phyloP scores from a whole-genome alignment of 1,140 invertebrate species.

The Pteromalus puparum region DNA sequence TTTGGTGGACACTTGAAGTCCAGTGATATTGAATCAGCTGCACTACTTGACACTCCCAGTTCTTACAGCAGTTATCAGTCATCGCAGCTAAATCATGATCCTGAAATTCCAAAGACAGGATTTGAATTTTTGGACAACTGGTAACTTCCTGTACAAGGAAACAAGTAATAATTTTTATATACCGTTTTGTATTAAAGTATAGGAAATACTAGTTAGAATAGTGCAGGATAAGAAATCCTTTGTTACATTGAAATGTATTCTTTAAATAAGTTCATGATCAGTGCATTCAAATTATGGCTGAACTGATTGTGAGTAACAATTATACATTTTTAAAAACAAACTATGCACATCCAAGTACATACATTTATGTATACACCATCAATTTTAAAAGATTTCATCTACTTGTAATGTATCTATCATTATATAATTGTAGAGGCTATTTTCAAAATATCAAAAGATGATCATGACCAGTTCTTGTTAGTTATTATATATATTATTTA shows the following conservation, averaged over 20 bases:
- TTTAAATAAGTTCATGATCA: not conserved
- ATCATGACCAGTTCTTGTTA: conserved; percentile 18
- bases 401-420: not conserved
- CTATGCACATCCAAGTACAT: not conserved
- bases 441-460: conserved; percentile 5
- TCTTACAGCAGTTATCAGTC: conserved; percentile 69
- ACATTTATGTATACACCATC: not conserved
- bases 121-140: conserved; percentile 86
- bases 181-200: conserved; percentile 3
- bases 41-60: conserved; percentile 67
- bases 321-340: not conserved
- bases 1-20: conserved; percentile 68
- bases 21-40: conserved; percentile 68
- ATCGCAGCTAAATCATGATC: conserved; percentile 67
- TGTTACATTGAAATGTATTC: not conserved
- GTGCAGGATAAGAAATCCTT: not conserved
- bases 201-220: not conserved
- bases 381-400: not conserved
- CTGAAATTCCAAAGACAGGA: conserved; percentile 82
- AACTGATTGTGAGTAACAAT: not conserved
- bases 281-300: not conserved
- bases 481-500: not conserved
- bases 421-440: not conserved
- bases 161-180: not conserved
- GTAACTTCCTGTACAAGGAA: conserved; percentile 68